Conservation (phyloP, 2,888 invertebrate genomes). For the Argyresthia goedartella region DNA sequence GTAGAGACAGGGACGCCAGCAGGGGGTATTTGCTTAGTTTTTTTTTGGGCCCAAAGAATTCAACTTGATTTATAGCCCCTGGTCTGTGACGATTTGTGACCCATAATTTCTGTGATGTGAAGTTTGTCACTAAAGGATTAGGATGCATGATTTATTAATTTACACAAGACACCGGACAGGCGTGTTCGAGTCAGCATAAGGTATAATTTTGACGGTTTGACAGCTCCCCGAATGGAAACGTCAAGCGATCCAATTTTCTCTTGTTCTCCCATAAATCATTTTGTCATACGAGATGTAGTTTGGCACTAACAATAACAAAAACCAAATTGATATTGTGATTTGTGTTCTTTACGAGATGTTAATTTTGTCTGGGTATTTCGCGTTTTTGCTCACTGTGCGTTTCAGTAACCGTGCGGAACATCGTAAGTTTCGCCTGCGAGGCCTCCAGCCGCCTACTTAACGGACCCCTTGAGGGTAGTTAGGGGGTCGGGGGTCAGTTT, state of each 20-base stretch:
- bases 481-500: conserved; percentile 59
- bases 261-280: conserved; percentile 6
- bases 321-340: background rate
- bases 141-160: conserved; percentile 61
- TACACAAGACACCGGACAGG: conserved; percentile 27
- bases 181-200: conserved; percentile 52
- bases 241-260: conserved; percentile 14
- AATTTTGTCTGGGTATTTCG: background rate
- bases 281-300: conserved; percentile 5
- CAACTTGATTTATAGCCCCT: conserved; percentile 59
- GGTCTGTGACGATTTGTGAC: conserved; percentile 67
- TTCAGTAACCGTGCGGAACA: too few species aligned
- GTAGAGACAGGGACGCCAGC: conserved; percentile 37
- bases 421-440: background rate
- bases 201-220: conserved; percentile 33
- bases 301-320: background rate
- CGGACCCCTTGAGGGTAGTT: conserved; percentile 49
- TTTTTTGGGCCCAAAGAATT: conserved; percentile 56
- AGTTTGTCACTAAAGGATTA: conserved; percentile 58
- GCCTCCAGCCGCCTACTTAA: conserved; percentile 20
- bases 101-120: conserved; percentile 61
- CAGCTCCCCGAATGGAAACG: conserved; percentile 4
- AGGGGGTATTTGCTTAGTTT: conserved; percentile 62
- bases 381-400: conserved; percentile 17
- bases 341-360: background rate